Evolutionary conservation across 2,888 invertebrate genomes (phyloP).

Genomic region (Calephelis perditalis): DNA sequence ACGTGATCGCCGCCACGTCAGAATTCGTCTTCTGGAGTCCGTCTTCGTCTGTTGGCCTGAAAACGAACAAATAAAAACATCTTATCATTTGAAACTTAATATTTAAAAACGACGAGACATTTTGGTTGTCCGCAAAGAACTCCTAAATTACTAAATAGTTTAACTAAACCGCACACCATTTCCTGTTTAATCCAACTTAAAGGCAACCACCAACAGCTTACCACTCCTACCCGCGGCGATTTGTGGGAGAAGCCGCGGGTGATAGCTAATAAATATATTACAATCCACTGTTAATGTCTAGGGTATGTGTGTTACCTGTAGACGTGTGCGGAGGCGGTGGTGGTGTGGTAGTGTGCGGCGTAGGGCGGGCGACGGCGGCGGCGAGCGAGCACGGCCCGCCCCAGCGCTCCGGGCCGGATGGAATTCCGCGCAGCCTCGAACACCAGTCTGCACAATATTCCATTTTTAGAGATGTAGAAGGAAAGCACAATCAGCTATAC

Average conservation of each 20-base stretch:
- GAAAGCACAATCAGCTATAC: no score
- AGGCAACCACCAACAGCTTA: no score
- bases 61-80: neutral
- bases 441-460: conserved; percentile 75
- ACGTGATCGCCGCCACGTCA: conserved; percentile 65
- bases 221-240: no score
- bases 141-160: no score
- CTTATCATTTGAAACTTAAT: neutral
- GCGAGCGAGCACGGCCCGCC: conserved; percentile 81
- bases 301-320: conserved; percentile 29
- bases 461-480: no score
- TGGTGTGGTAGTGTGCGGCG: conserved; percentile 56
- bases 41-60: conserved; percentile 66
- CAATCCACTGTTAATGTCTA: no score
- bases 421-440: conserved; percentile 83
- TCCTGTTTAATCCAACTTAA: no score
- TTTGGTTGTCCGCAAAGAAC: neutral
- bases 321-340: conserved; percentile 52
- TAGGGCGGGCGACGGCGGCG: conserved; percentile 64
- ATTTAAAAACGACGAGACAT: neutral
- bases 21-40: conserved; percentile 51
- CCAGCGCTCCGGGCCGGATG: conserved; percentile 85
- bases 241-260: no score
- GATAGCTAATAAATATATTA: no score
- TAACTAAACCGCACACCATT: no score